Conservation (phyloP, 2,113 vertebrate species). For the Rhabdomys dilectus region DNA sequence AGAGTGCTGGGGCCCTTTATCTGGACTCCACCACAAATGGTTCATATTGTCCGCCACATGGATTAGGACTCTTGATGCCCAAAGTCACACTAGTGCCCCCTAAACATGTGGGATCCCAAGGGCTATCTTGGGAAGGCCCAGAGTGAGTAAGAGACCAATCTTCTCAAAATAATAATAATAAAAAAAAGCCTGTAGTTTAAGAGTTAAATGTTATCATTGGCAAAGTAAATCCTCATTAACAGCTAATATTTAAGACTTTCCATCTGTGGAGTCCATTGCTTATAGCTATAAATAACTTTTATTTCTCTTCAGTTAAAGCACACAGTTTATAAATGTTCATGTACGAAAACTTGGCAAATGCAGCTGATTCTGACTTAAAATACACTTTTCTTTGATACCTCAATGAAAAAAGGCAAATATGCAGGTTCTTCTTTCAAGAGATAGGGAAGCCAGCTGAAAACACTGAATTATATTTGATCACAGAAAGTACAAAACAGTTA, state of each 20-base stretch:
- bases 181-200: background rate
- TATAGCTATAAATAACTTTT: background rate
- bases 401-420: slow-evolving; percentile 20
- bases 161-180: background rate
- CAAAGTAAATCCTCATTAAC: background rate
- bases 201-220: slow-evolving; percentile 14
- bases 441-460: slow-evolving; percentile 39
- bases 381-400: background rate
- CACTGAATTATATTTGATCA: slow-evolving; percentile 48
- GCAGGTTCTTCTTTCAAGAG: slow-evolving; percentile 19
- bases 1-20: background rate
- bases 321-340: slow-evolving; percentile 6
- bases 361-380: background rate
- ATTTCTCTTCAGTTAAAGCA: slow-evolving; percentile 11
- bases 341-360: background rate
- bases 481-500: slow-evolving; percentile 46
- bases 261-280: background rate
- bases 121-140: background rate
- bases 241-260: slow-evolving; percentile 39
- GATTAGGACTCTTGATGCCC: background rate
- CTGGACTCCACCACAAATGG: background rate
- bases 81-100: rapidly evolving
- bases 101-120: background rate
- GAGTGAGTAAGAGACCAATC: background rate
- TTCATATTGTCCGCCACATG: no score